phyloP scores from a whole-genome alignment of 2,113 vertebrate genomes.

The Collichthys lucidus region DNA sequence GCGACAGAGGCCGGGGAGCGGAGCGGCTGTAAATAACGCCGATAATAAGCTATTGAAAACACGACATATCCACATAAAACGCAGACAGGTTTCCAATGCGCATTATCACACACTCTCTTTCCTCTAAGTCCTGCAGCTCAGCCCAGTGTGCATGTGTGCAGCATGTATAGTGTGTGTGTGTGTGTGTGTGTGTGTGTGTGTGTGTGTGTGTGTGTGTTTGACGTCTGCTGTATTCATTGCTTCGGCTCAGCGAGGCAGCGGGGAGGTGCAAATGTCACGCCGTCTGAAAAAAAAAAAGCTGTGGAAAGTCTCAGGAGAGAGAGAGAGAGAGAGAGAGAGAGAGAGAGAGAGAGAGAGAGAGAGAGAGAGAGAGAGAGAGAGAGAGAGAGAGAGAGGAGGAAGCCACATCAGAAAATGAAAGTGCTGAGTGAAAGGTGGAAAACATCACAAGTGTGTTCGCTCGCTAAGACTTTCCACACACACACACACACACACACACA shows the following conservation, averaged over 20 bases:
- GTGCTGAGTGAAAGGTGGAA: slow-evolving; percentile 57
- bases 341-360: no score
- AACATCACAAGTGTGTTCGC: slow-evolving; percentile 28
- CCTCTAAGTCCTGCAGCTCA: neutral
- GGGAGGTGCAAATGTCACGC: slow-evolving; percentile 66
- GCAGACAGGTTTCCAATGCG: slow-evolving; percentile 24
- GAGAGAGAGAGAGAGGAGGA: neutral
- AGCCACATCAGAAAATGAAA: slow-evolving; percentile 51
- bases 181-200: no score
- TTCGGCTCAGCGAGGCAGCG: slow-evolving; percentile 40
- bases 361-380: no score
- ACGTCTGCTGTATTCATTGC: slow-evolving; percentile 44
- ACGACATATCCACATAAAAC: slow-evolving; percentile 18
- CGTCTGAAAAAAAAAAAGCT: slow-evolving; percentile 54
- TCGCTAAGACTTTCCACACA: neutral
- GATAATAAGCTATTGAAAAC: slow-evolving; percentile 43
- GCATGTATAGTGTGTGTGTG: neutral
- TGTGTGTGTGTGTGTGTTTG: slow-evolving; percentile 3
- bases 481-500: no score
- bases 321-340: neutral
- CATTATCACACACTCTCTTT: slow-evolving; percentile 22
- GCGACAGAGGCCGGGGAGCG: neutral
- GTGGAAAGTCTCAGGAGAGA: slow-evolving; percentile 39
- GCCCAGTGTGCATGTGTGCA: slow-evolving; percentile 14
- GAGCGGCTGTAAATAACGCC: slow-evolving; percentile 42